Conservation (phyloP, 2,797 vertebrate species). For the Falco berigora region DNA sequence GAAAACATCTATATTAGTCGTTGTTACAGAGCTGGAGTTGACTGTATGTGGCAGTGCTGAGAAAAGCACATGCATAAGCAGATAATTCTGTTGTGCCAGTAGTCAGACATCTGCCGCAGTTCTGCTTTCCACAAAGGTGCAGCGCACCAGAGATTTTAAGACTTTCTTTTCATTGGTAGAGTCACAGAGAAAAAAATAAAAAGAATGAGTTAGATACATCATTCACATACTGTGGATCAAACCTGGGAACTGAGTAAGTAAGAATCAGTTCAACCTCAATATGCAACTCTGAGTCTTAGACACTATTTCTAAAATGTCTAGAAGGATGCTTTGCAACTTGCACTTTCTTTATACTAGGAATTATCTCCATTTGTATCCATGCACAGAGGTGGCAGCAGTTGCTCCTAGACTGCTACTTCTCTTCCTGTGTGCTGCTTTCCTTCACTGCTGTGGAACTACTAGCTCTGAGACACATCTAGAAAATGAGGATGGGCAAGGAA, state of each 20-base stretch:
- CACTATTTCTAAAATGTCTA: not conserved
- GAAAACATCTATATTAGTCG: not conserved
- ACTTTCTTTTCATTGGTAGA: not conserved
- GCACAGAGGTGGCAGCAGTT: not conserved
- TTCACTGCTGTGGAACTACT: not conserved
- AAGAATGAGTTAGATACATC: not conserved
- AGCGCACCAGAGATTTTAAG: not conserved
- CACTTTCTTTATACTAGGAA: not conserved
- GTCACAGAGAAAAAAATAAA: not conserved
- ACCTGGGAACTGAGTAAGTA: not conserved
- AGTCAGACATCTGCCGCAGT: not conserved
- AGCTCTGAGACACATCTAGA: not conserved
- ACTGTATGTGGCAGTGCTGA: not conserved
- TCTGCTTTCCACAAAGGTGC: not conserved
- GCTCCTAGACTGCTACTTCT: not conserved
- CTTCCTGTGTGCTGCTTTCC: not conserved
- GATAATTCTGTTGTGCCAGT: not conserved
- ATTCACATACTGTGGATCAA: not conserved
- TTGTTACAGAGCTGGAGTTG: not conserved
- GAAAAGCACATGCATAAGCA: not conserved
- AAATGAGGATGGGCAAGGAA: not conserved
- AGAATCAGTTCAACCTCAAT: not conserved
- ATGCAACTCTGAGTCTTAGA: not conserved
- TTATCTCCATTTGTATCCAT: not conserved
- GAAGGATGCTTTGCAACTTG: not conserved